Conservation (phyloP, 2,113 vertebrate species). For the Progne subis region DNA sequence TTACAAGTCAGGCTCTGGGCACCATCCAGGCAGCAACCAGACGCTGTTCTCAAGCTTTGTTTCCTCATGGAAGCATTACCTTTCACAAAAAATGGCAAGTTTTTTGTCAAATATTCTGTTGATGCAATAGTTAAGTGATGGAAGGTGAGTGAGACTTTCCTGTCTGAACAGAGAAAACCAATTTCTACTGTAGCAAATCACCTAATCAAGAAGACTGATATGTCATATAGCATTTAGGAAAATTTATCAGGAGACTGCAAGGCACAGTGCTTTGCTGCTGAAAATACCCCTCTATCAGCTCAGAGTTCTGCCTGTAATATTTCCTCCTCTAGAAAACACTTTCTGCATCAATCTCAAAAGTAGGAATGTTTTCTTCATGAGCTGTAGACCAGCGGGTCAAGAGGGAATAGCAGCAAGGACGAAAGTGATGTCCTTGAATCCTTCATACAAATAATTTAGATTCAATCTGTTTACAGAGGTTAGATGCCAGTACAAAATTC, state of each 20-base stretch:
- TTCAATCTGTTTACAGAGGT: conserved; percentile 37
- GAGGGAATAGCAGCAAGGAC: conserved; percentile 25
- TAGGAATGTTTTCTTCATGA: not conserved
- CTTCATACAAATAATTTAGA: conserved; percentile 31
- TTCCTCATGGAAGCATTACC: not conserved
- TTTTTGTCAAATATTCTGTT: not conserved
- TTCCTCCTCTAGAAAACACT: not conserved
- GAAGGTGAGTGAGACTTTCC: not conserved
- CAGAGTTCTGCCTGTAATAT: not conserved
- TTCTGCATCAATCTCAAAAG: not conserved
- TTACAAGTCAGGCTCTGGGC: not conserved
- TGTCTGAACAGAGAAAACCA: not conserved
- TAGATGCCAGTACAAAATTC: conserved; percentile 19
- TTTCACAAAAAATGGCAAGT: not conserved
- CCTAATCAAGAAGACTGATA: not conserved
- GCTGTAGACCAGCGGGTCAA: not conserved
- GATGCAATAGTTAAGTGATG: not conserved
- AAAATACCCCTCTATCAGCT: not conserved
- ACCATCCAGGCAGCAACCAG: not conserved
- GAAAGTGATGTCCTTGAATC: conserved; percentile 15
- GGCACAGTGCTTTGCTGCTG: not conserved
- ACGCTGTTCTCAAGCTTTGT: not conserved
- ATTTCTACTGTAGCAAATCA: not conserved
- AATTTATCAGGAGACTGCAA: not conserved
- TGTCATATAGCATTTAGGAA: not conserved